Conservation (phyloP, 2,797 vertebrate genomes). For the Leptodactylus fallax region DNA sequence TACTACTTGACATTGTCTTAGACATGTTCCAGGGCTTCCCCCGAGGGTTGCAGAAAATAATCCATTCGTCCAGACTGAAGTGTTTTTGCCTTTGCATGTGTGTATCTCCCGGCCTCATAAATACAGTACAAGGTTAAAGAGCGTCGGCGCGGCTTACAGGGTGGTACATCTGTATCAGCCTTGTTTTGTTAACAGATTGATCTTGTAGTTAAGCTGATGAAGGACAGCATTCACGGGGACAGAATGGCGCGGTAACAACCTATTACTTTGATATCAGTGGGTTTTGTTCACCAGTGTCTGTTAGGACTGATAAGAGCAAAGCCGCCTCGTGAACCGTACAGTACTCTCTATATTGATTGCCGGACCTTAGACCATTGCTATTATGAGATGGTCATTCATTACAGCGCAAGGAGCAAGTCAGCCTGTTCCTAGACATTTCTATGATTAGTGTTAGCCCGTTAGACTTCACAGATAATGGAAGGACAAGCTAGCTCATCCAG, state of each 20-base stretch:
- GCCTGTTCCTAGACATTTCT: conserved; percentile 50
- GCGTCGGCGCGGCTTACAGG: neutral
- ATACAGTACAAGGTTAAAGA: conserved; percentile 25
- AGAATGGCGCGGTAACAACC: conserved; percentile 68
- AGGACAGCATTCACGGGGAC: conserved; percentile 65
- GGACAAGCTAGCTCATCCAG: conserved; percentile 61
- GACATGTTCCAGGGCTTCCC: neutral
- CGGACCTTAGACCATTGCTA: conserved; percentile 67
- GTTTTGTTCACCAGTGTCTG: conserved; percentile 71
- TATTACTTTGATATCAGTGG: conserved; percentile 67
- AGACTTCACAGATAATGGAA: conserved; percentile 65
- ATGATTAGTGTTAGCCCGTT: conserved; percentile 60
- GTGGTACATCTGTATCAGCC: conserved; percentile 40
- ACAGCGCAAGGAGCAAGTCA: conserved; percentile 67
- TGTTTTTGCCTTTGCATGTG: neutral
- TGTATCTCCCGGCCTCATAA: neutral
- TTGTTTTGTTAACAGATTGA: conserved; percentile 68
- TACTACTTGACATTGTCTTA: neutral
- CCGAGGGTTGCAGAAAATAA: too few relatives aligned
- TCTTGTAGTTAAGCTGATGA: conserved; percentile 71
- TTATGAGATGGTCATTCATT: conserved; percentile 71
- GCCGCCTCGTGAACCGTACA: conserved; percentile 64
- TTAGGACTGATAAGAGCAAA: conserved; percentile 70
- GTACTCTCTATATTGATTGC: conserved; percentile 71
- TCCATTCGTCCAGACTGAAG: too few relatives aligned